Base-by-base conservation (phyloP, 2,113 vertebrate genomes). In the Catharus fuscescens region DNA sequence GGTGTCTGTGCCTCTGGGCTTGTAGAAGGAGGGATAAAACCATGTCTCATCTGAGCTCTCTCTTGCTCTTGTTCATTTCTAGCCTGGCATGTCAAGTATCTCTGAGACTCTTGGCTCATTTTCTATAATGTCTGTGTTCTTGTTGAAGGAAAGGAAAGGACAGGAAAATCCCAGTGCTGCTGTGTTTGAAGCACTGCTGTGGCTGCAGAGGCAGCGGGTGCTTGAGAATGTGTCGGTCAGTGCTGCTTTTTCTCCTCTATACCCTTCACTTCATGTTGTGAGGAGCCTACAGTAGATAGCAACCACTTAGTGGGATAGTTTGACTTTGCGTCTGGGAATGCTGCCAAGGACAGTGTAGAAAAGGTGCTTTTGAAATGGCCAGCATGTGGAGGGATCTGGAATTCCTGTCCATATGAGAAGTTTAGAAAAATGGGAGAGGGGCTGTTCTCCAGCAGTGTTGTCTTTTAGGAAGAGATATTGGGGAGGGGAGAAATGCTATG, bases 81-180 rank as follows among this genome's bases (percentile, higher is more conserved):
- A 90, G 21, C 23, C 34, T 42, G 61, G 5, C 18, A 8, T 9
- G 1, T 65, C 31, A 60, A 0, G 0, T 34, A 38, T 73, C 24
- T 86, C 19, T 1, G 3, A 45, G 50, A 14, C 44, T 80, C 65
- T 65, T 66, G 42, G n/a, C 9, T 69, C 56, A 18, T 48, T 91
- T 82, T 48, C 53, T 25, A 34, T 52, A 40, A 56, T 17, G 7
- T n/a, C n/a, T 72, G 14, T 52, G 23, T 59, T 74, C 9, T 38
- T 66, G 14, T 44, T 42, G 48, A 6, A 61, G 60, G 42, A 40
- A 45, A 40, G 26, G 57, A 24, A 32, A n/a, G 13, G n/a, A 31
- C 57, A 38, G 18, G 14, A 38, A 34, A 61, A 29, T 3, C 14
- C 23, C 26, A 13, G 31, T 52, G 21, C 36, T 80, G 1, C 31